phyloP scores from a whole-genome alignment of 2,113 vertebrate genomes.

The Corvus cornix region DNA sequence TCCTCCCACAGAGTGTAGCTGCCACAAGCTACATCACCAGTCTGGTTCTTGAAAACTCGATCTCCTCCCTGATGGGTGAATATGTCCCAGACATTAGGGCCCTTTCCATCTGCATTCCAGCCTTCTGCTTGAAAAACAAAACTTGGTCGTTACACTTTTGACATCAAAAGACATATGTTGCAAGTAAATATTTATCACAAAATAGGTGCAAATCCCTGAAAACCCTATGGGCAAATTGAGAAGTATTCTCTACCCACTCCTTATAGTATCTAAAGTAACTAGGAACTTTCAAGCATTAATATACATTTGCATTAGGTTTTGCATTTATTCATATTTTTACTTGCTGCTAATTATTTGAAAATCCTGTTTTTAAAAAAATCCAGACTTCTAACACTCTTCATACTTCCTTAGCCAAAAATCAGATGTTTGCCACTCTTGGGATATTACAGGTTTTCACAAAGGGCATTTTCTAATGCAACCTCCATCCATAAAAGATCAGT shows the following conservation, averaged over 20 bases:
- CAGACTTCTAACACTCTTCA: not conserved
- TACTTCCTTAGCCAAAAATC: slow-evolving; percentile 27
- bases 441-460: slow-evolving; percentile 42
- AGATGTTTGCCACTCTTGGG: slow-evolving; percentile 45
- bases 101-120: slow-evolving; percentile 88
- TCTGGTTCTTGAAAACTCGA: slow-evolving; percentile 87
- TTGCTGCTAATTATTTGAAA: slow-evolving; percentile 28
- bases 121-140: slow-evolving; percentile 81
- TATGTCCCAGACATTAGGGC: slow-evolving; percentile 88
- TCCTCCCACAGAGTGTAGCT: slow-evolving; percentile 93
- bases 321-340: slow-evolving; percentile 32
- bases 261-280: not conserved
- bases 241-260: not conserved
- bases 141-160: slow-evolving; percentile 67
- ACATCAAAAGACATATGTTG: slow-evolving; percentile 64
- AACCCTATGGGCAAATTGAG: not conserved
- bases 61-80: slow-evolving; percentile 89
- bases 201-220: not conserved
- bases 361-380: not conserved
- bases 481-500: slow-evolving; percentile 55
- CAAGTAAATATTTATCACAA: slow-evolving; percentile 71
- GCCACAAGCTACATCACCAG: slow-evolving; percentile 90
- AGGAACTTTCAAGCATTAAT: not conserved
- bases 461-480: not conserved
- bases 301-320: slow-evolving; percentile 1